Evolutionary conservation across 2,797 vertebrate genomes (phyloP), one percentile per base, ranked within the genome.

Genomic region (Helarctos malayanus): DNA sequence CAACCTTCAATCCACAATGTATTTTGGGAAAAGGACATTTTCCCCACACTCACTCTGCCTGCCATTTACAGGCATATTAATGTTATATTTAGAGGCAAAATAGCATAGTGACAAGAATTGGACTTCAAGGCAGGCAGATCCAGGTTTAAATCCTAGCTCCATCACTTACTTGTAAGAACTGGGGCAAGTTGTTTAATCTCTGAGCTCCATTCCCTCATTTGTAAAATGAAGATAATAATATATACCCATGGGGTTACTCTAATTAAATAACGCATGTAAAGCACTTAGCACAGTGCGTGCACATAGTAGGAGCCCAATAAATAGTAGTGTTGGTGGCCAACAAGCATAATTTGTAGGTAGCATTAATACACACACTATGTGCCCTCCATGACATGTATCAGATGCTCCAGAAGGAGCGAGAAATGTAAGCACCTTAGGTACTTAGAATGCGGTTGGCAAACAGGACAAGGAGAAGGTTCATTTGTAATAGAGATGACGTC

Each of bases 31-130:
- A 91, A 76, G 16, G 23, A 52, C 52, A 80, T 80, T 75, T 83
- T n/a, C 47, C 85, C 88, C 35, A 79, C 25, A 57, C 47, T 23
- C 27, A 83, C 81, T 52, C 56, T 75, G 25, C 23, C 59, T 82
- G 69, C 29, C 13, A 41, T 71, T 45, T 76, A 89, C 87, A 92
- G 87, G 41, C 73, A 85, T 21, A n/a, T 38, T 14, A 61, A 69
- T 61, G n/a, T 57, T 97, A 10, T 85, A 75, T 38, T 45, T 52
- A 76, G n/a, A 52, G 41, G 89, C 69, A 90, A 89, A 81, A 59
- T 19, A 45, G 38, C 32, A 63, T 12, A 61, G 47, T n/a, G 56
- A 89, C 25, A 45, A 71, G 56, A 97, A 65, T 54, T 23, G 45
- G 56, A 94, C 57, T 29, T 68, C n/a, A 69, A 82, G 45, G 59